phyloP scores from a whole-genome alignment of 2,888 invertebrate species.

The Cantharis rustica region DNA sequence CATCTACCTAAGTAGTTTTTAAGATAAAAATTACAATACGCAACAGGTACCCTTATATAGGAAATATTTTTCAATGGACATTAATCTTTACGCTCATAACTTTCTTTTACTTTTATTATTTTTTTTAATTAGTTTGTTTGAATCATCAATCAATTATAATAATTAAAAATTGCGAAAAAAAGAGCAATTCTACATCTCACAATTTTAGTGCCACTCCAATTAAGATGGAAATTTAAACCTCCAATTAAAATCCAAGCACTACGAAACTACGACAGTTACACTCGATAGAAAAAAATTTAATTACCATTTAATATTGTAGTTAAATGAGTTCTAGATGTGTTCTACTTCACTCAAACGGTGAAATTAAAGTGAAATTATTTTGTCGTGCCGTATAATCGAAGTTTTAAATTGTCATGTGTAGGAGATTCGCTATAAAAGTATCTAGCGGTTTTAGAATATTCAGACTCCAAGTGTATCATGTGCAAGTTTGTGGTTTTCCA shows the following conservation, averaged over 20 bases:
- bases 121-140: background rate
- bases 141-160: background rate
- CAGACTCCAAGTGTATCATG: background rate
- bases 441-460: background rate
- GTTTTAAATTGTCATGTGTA: slow-evolving; percentile 3
- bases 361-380: background rate
- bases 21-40: background rate
- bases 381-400: slow-evolving; percentile 7
- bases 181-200: background rate
- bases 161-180: background rate
- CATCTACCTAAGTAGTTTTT: background rate
- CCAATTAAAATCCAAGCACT: background rate
- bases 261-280: background rate
- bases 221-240: background rate
- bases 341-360: slow-evolving; percentile 2
- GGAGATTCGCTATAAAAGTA: background rate
- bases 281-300: background rate
- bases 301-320: background rate
- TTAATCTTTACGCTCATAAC: background rate
- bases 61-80: background rate
- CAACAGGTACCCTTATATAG: background rate
- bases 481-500: background rate
- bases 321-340: slow-evolving; percentile 1
- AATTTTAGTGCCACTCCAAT: background rate
- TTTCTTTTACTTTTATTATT: background rate